Conservation (phyloP, 2,888 invertebrate species). For the Campaea margaritaria region DNA sequence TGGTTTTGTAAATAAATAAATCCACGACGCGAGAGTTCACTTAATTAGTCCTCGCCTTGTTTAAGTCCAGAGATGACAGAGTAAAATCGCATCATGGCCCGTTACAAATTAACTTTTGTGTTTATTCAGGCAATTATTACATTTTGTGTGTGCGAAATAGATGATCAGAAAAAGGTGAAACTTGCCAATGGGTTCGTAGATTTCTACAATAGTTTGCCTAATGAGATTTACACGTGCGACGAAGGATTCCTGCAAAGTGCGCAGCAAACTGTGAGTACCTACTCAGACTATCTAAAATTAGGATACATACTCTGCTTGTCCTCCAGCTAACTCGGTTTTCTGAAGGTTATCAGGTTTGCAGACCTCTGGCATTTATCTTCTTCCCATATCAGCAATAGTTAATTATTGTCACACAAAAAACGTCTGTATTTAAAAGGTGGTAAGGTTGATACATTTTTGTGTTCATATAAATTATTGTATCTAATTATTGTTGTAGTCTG, state of each 20-base stretch:
- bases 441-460: too few relatives aligned
- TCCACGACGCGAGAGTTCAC: conserved; percentile 31
- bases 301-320: conserved; percentile 12
- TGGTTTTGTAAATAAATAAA: conserved; percentile 48
- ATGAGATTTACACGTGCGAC: conserved; percentile 73
- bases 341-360: conserved; percentile 45
- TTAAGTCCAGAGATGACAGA: conserved; percentile 55
- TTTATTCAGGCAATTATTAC: conserved; percentile 52
- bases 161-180: conserved; percentile 56
- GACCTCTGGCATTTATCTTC: conserved; percentile 31
- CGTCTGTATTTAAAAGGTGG: too few relatives aligned
- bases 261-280: conserved; percentile 73
- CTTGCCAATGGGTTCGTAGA: conserved; percentile 71
- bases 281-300: neutral
- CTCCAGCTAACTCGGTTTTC: conserved; percentile 1
- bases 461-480: too few relatives aligned
- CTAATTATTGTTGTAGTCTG: too few relatives aligned
- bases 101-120: conserved; percentile 48
- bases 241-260: conserved; percentile 74
- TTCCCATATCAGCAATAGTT: conserved; percentile 19
- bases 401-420: neutral
- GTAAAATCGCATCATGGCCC: conserved; percentile 60
- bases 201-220: conserved; percentile 77
- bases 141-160: conserved; percentile 60
- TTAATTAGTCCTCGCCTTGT: conserved; percentile 35